These are phyloP conservation scores for Bombus ignitus DNA, from an alignment of 1,140 invertebrate genomes.

Conservation along the genomic window DNA sequence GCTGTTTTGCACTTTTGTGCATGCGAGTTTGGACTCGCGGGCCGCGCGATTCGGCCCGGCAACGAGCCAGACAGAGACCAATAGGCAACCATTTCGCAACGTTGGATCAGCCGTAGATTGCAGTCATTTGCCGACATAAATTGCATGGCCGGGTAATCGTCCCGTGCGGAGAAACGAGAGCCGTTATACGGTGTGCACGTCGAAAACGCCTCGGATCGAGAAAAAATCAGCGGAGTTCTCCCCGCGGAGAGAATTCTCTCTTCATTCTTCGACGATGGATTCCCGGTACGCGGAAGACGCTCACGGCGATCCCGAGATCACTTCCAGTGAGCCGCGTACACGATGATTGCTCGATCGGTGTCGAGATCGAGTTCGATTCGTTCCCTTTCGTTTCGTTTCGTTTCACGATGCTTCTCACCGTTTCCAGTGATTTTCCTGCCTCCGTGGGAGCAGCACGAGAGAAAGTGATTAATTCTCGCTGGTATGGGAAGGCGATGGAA, in stretches of 20 bases:
- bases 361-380: not conserved
- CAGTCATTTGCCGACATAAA: slow-evolving; percentile 69
- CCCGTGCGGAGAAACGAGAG: slow-evolving; percentile 58
- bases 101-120: slow-evolving; percentile 68
- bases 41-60: slow-evolving; percentile 8
- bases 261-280: not conserved
- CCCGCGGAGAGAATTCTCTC: not conserved
- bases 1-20: slow-evolving; percentile 71
- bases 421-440: not conserved
- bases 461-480: slow-evolving; percentile 1
- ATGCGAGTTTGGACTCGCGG: slow-evolving; percentile 56
- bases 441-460: not conserved
- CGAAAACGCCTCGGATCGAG: slow-evolving; percentile 56
- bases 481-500: not conserved
- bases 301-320: slow-evolving; percentile 4
- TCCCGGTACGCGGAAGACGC: slow-evolving; percentile 21
- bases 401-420: not conserved
- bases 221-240: slow-evolving; percentile 42
- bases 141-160: slow-evolving; percentile 64
- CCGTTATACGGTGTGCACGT: slow-evolving; percentile 41
- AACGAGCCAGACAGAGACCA: not conserved
- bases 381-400: not conserved
- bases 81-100: slow-evolving; percentile 56
- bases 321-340: not conserved
- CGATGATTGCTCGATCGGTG: slow-evolving; percentile 24